A percentile compares a stretch with the other conserved stretches of the same genome.
phyloP scores from a whole-genome alignment of 2,797 vertebrate genomes.

The Pitangus sulphuratus region DNA sequence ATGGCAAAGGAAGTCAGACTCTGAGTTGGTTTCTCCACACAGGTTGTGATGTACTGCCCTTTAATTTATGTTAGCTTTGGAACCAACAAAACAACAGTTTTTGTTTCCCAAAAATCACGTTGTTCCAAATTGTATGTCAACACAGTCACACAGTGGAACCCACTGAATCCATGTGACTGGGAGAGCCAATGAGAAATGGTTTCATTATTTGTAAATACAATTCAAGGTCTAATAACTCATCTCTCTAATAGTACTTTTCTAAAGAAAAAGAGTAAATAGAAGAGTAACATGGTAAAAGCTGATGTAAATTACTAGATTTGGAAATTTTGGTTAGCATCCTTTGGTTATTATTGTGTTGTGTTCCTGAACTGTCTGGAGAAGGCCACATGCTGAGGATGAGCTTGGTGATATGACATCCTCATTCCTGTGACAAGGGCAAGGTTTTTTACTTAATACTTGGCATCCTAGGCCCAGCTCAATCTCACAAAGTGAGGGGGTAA shows the following conservation, averaged over 20 bases:
- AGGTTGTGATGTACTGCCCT: not conserved
- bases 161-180: not conserved
- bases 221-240: not conserved
- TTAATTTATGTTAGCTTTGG: not conserved
- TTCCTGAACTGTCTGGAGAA: not conserved
- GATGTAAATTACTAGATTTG: not conserved
- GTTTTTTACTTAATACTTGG: not conserved
- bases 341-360: not conserved
- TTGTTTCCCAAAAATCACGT: not conserved
- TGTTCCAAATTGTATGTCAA: not conserved
- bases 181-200: not conserved
- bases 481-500: not conserved
- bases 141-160: not conserved
- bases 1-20: not conserved
- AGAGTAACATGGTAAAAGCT: not conserved
- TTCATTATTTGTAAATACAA: not conserved
- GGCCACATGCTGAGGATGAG: not conserved
- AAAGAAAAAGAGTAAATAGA: not conserved
- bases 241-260: not conserved
- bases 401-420: not conserved
- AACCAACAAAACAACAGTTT: not conserved
- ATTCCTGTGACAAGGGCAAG: not conserved
- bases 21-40: not conserved
- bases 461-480: not conserved
- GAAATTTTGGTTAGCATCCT: not conserved